phyloP scores from a whole-genome alignment of 2,113 vertebrate genomes.

The Poecile atricapillus region DNA sequence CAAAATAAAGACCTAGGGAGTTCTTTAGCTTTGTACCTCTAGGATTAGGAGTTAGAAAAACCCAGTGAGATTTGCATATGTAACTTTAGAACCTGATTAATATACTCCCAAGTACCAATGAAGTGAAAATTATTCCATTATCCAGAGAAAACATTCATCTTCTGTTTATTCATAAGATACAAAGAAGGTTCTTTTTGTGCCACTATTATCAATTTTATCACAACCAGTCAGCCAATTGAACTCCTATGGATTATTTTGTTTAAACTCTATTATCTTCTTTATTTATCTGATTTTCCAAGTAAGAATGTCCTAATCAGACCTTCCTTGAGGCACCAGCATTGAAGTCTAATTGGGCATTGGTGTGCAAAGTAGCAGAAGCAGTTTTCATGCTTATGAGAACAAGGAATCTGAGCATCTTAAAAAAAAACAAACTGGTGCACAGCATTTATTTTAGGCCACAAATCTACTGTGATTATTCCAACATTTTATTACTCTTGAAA shows the following conservation, averaged over 20 bases:
- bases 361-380: not conserved
- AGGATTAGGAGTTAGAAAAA: not conserved
- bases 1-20: not conserved
- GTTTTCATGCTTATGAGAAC: not conserved
- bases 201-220: not conserved
- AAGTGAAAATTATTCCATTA: not conserved
- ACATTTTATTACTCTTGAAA: not conserved
- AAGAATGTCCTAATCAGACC: not conserved
- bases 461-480: not conserved
- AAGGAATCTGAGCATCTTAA: not conserved
- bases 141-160: not conserved
- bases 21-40: not conserved
- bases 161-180: not conserved
- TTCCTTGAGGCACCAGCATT: not conserved
- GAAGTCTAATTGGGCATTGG: not conserved
- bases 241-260: not conserved
- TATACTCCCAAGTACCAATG: not conserved
- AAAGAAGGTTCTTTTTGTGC: not conserved
- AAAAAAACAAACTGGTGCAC: not conserved
- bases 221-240: not conserved
- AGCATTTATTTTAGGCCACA: not conserved
- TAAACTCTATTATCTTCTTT: not conserved
- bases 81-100: not conserved
- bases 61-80: not conserved
- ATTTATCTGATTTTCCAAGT: not conserved